Base-by-base conservation (phyloP, 2,797 vertebrate genomes). In the Orestias chungarensis region DNA sequence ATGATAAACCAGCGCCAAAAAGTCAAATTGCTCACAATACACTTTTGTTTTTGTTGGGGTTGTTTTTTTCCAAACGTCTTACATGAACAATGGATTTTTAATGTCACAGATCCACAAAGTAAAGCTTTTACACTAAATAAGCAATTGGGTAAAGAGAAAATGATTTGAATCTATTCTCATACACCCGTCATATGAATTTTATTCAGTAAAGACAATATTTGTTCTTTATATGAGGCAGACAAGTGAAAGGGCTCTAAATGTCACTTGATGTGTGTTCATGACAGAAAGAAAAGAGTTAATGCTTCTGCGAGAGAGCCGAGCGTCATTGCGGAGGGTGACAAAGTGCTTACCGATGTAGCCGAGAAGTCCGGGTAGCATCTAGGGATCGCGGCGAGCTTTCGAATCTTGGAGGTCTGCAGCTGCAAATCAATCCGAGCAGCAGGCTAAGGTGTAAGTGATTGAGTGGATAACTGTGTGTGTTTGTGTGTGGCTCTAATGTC, bases 311-410 rank as follows among this genome's bases (percentile, higher is more conserved):
- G 61, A 68, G 55, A 49, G 44, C 17, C 67, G 40, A 64, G 70
- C 31, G 59, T 66, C 71, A 35, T 72, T 38, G n/a, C 64, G 29
- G 62, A 68, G 81, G 44, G 85, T 78, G 84, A 74, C 88, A 79
- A 83, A 92, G 89, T 92, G 91, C 88, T 90, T 87, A 82, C 66
- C 81, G 82, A 70, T 90, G 88, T 89, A 79, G 79, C 57, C 54
- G 74, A 67, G 73, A 84, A 80, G n/a, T 74, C 65, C 3, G 3
- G 47, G 59, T 55, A 23, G 54, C 20, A 70, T 71, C 80, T 79
- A 67, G 85, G 86, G 82, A 89, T 85, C 87, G 78, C 82, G 82
- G 75, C 1, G 47, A 71, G 70, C 67, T 70, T 57, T 75, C 23
- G 10, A 71, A 80, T 75, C 84, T 75, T 79, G 81, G 79, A 44